Conservation (phyloP, 1,140 invertebrate genomes). For the Pseudobourletiella spinata region DNA sequence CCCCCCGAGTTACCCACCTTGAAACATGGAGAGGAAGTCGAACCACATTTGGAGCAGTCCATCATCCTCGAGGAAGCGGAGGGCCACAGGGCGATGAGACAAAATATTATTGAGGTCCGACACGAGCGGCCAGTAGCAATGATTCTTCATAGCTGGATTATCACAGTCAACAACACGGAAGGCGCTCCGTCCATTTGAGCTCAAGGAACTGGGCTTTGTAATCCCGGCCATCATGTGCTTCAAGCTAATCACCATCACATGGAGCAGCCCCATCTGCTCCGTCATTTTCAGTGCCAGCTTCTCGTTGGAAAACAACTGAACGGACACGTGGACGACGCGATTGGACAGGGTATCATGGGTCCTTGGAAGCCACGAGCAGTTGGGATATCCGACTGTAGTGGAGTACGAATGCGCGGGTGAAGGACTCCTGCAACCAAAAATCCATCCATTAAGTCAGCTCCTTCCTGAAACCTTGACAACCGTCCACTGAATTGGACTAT, state of each 20-base stretch:
- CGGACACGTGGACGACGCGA: slow-evolving; percentile 91
- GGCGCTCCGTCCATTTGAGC: slow-evolving; percentile 55
- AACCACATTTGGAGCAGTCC: slow-evolving; percentile 89
- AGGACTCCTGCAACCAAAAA: slow-evolving; percentile 73
- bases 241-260: slow-evolving; percentile 88
- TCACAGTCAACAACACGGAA: slow-evolving; percentile 90
- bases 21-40: slow-evolving; percentile 82
- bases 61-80: slow-evolving; percentile 78
- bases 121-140: slow-evolving; percentile 95
- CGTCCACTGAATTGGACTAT: slow-evolving; percentile 6
- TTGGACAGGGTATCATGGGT: slow-evolving; percentile 87
- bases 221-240: slow-evolving; percentile 90
- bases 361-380: slow-evolving; percentile 72
- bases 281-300: slow-evolving; percentile 80
- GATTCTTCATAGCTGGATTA: slow-evolving; percentile 86
- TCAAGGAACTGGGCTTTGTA: slow-evolving; percentile 65
- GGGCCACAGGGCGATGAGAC: slow-evolving; percentile 78
- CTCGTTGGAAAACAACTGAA: slow-evolving; percentile 91
- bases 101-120: slow-evolving; percentile 96
- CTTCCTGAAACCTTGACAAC: too few relatives aligned
- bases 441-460: slow-evolving; percentile 27
- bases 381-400: slow-evolving; percentile 90
- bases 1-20: too few relatives aligned
- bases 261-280: slow-evolving; percentile 75
- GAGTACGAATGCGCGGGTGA: slow-evolving; percentile 86